These are phyloP conservation scores for Siniperca knerii DNA, from an alignment of 2,113 vertebrate genomes.

Conservation along the genomic window DNA sequence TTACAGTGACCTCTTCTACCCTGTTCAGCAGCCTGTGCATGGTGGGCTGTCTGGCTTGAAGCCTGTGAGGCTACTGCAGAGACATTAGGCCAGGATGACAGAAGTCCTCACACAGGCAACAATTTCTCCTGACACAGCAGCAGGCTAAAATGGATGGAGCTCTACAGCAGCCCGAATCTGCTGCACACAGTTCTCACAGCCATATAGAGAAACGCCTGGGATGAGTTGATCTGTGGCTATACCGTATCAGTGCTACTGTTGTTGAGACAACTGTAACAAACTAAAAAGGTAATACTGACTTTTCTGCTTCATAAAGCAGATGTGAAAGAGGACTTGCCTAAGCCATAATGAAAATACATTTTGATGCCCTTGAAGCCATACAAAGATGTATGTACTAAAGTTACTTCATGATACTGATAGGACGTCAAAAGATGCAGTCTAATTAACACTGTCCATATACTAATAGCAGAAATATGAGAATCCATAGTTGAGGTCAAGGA, in stretches of 20 bases:
- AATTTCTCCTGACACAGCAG: slow-evolving; percentile 77
- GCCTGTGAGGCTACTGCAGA: slow-evolving; percentile 60
- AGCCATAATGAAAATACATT: background rate
- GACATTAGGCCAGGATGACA: slow-evolving; percentile 71
- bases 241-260: background rate
- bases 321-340: background rate
- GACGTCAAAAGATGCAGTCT: background rate
- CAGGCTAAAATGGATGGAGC: slow-evolving; percentile 59
- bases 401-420: background rate
- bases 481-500: background rate
- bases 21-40: slow-evolving; percentile 27
- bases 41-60: slow-evolving; percentile 46
- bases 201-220: slow-evolving; percentile 1
- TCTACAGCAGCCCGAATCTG: slow-evolving; percentile 54
- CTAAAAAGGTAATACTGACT: background rate
- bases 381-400: background rate
- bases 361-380: background rate
- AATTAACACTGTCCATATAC: slow-evolving; percentile 4
- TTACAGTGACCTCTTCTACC: slow-evolving; percentile 30
- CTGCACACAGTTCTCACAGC: slow-evolving; percentile 38
- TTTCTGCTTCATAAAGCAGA: background rate
- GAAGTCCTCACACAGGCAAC: slow-evolving; percentile 72
- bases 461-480: background rate
- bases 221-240: slow-evolving; percentile 4
- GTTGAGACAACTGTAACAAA: background rate